Evolutionary conservation across 2,888 invertebrate species (phyloP), one percentile per base, ranked within the genome.

Genomic region (Brenthis daphne): DNA sequence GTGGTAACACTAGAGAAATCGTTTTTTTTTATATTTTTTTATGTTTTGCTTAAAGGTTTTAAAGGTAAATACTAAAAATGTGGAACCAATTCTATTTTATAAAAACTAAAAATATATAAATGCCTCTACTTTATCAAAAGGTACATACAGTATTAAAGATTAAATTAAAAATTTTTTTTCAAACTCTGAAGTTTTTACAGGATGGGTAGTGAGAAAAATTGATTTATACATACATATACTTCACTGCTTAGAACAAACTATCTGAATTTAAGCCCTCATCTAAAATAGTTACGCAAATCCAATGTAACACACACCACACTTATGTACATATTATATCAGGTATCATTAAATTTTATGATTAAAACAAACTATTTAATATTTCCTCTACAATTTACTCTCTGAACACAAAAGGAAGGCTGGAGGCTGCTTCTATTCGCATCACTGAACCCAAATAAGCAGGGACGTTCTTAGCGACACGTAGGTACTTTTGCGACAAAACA

Each of bases 401-500:
- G 16, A 67, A 61, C 43, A 57, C 64, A 57, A 71, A 75, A 70
- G 70, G 70, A 74, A 74, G 72, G 64, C 72, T 73, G 68, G 60
- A 74, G 72, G 68, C 75, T 68, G 69, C 73, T 67, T 57, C 55
- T 56, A 57, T 70, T 65, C 76, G 76, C 73, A 69, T 76, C 74
- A 76, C 75, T 73, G 68, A 72, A 57, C 70, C 68, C 73, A 72
- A 75, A 75, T 74, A 75, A 76, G 72, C 69, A 71, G 70, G 69
- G 68, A 71, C 66, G 74, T 74, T 71, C 73, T 73, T 67, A 68
- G 66, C 70, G 75, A 73, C 73, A 73, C 73, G 73, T 71, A 67
- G 57, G 61, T 64, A 73, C 68, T 73, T 66, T 56, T 67, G 56
- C 56, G 57, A 63, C 61, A 68, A 68, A 64, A 73, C 68, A 71